Evolutionary conservation across 2,888 invertebrate species (phyloP).

Genomic region (Catocala nupta): DNA sequence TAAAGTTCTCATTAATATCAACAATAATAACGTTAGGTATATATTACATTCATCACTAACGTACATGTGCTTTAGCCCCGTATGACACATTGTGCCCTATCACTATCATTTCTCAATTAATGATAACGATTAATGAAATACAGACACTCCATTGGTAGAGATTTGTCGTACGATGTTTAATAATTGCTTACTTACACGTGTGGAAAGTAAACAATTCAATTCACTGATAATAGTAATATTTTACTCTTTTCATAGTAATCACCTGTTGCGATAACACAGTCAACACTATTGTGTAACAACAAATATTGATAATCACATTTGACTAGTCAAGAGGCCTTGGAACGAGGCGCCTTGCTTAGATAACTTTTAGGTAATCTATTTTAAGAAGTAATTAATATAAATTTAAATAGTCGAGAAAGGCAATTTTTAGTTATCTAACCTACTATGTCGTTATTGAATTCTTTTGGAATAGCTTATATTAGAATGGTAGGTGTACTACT

Average conservation of each 20-base stretch:
- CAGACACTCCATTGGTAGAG: constrained; percentile 35
- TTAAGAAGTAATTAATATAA: not conserved
- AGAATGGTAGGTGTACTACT: too few relatives aligned
- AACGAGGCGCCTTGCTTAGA: not conserved
- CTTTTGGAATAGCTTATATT: too few relatives aligned
- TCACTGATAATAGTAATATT: constrained; percentile 11
- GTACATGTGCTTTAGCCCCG: not conserved
- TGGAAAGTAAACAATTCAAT: constrained; percentile 21
- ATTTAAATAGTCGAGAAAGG: too few relatives aligned
- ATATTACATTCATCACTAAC: not conserved
- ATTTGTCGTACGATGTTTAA: constrained; percentile 40
- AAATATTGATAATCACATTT: constrained; percentile 2
- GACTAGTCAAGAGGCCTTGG: not conserved
- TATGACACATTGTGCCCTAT: not conserved
- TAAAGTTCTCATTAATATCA: not conserved
- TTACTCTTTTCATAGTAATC: constrained; percentile 6
- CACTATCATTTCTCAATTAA: constrained; percentile 4
- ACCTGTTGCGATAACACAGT: not conserved
- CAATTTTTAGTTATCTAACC: too few relatives aligned
- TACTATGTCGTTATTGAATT: too few relatives aligned
- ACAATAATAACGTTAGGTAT: not conserved
- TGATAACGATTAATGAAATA: not conserved
- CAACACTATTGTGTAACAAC: not conserved
- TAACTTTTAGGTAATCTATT: not conserved
- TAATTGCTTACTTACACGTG: constrained; percentile 19